Conservation (phyloP, 2,888 invertebrate species). For the Tiliacea aurago region DNA sequence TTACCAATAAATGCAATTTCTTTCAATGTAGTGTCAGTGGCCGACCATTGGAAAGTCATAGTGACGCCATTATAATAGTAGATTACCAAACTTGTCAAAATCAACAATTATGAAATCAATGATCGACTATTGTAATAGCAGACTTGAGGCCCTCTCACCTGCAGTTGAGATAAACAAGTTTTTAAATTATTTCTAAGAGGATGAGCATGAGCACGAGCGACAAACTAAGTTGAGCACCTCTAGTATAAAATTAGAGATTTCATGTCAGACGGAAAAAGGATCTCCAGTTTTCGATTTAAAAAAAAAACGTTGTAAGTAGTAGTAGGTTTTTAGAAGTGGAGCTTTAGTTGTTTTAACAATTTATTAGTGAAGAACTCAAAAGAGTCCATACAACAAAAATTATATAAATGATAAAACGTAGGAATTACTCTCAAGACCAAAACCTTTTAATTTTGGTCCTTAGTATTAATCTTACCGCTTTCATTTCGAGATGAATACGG, state of each 20-base stretch:
- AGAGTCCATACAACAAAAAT: not conserved
- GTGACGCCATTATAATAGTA: too few relatives aligned
- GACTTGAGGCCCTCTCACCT: too few relatives aligned
- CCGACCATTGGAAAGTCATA: too few relatives aligned
- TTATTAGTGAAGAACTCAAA: not conserved
- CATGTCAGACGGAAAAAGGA: not conserved
- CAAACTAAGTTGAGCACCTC: constrained; percentile 20
- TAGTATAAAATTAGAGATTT: constrained; percentile 16
- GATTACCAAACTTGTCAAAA: too few relatives aligned
- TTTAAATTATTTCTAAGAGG: constrained; percentile 27
- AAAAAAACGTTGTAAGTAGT: not conserved
- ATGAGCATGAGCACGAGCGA: constrained; percentile 23
- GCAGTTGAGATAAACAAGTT: constrained; percentile 16
- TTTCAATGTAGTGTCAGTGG: too few relatives aligned
- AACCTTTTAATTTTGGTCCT: constrained; percentile 1
- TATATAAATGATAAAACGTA: not conserved
- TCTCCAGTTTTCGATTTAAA: not conserved
- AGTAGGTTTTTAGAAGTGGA: not conserved
- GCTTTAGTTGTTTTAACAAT: not conserved
- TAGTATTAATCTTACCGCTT: not conserved
- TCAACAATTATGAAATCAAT: too few relatives aligned
- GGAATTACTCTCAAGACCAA: not conserved
- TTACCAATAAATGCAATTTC: too few relatives aligned
- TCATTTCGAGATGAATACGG: constrained; percentile 11
- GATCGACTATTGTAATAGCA: too few relatives aligned